A percentile compares a stretch with the other conserved stretches of the same genome.
Evolutionary conservation across 2,113 vertebrate genomes (phyloP).

Genomic region (Grallaria varia): DNA sequence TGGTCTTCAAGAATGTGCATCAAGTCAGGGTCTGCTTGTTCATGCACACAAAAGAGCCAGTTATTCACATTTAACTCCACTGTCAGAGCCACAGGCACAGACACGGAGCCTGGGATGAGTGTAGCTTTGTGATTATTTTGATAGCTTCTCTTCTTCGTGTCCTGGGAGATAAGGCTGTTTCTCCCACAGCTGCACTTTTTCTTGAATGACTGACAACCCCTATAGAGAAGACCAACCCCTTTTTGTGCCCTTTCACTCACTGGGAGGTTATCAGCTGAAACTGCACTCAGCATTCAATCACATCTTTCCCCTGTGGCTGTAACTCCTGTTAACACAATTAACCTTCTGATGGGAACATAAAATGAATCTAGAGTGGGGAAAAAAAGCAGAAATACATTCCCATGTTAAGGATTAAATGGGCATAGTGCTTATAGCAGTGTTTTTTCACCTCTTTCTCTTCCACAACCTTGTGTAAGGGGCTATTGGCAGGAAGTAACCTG

Average conservation of each 20-base stretch:
- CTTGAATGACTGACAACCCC: constrained; percentile 58
- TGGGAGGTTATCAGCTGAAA: constrained; percentile 68
- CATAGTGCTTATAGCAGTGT: constrained; percentile 18
- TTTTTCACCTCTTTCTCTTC: constrained; percentile 1
- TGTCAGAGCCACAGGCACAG: constrained; percentile 42
- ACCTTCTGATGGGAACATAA: constrained; percentile 67
- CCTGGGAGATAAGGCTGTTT: constrained; percentile 65
- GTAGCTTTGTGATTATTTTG: constrained; percentile 56
- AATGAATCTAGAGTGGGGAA: constrained; percentile 50
- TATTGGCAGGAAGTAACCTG: background rate
- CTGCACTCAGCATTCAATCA: constrained; percentile 65
- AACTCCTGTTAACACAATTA: constrained; percentile 70
- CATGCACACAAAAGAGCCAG: background rate
- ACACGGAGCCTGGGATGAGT: background rate
- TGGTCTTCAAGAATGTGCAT: background rate
- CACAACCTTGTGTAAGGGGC: background rate
- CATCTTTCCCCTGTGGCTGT: constrained; percentile 64
- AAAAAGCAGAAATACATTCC: constrained; percentile 66
- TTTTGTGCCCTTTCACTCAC: constrained; percentile 60
- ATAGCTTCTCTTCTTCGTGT: constrained; percentile 53
- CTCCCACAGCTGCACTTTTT: constrained; percentile 50
- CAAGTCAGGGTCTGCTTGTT: background rate
- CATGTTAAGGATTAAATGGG: constrained; percentile 57
- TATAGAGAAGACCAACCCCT: constrained; percentile 60
- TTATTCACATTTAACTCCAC: background rate